Evolutionary conservation across 2,113 vertebrate genomes (phyloP), one percentile per base, ranked within the genome.

Genomic region (Pholis gunnellus): DNA sequence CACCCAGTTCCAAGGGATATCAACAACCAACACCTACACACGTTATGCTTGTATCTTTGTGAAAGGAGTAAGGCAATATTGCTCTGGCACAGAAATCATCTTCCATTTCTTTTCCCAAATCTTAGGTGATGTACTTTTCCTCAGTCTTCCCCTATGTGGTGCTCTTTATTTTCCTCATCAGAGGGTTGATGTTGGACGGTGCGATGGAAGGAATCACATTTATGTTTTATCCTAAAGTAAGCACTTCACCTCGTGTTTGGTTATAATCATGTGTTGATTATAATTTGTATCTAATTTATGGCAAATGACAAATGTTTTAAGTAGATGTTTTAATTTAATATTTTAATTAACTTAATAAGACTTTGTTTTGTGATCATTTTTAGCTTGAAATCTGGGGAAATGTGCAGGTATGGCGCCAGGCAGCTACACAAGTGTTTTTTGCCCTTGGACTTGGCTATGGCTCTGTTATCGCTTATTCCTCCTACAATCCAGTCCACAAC

Each of bases 391-490:
- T 97, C 93, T 99, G 97, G 97, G 93, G 96, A 48, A 96, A 96
- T 66, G 91, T 98, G 6, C 97, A 99, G 90, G 98, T 99, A 64
- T 99, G 98, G 98, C 94, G 98, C 0, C 98, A 99, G 88, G 98
- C 98, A 2, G 98, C 98, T 66, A 99, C 98, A 0, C 98, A 99
- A 92, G 98, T 99, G 56, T 99, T 99, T 94, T 99, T 99, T 0
- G 98, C 98, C n/a, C 88, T 99, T 18, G 98, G 98, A n/a, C 91
- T 99, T 79, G 98, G 98, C 27, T 99, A 99, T 0, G 98, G 98
- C 36, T 99, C 98, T 0, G 97, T 99, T 84, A 99, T 99, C 0
- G 98, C 98, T 4, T 99, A 99, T 93, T 99, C 98, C 75, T 99
- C 98, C 94, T 99, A 99, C 95, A 99, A 99, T 92, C 99, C 99